These are phyloP conservation scores for Drusus annulatus DNA, from an alignment of 1,140 invertebrate genomes.

Conservation along the genomic window DNA sequence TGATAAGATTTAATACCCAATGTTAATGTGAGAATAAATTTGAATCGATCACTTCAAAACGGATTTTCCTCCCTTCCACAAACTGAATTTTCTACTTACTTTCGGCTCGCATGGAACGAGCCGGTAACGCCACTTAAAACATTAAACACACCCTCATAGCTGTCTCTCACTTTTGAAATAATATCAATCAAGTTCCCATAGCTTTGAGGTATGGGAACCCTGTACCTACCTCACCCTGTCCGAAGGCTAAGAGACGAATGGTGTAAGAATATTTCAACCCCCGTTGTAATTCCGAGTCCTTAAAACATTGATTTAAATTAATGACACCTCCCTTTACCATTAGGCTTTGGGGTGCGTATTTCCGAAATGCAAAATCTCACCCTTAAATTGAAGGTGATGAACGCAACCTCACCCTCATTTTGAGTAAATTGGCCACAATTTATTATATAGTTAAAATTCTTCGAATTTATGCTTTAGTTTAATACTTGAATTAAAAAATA, in stretches of 20 bases:
- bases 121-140: too few relatives aligned
- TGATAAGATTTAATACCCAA: too few relatives aligned
- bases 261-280: constrained; percentile 23
- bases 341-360: constrained; percentile 2
- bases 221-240: background rate
- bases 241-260: constrained; percentile 3
- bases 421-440: background rate
- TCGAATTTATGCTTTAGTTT: too few relatives aligned
- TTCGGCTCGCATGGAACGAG: too few relatives aligned
- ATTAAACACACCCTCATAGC: background rate
- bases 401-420: background rate
- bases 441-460: background rate
- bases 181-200: constrained; percentile 19
- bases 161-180: background rate
- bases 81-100: too few relatives aligned
- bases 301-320: constrained; percentile 29
- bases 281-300: constrained; percentile 4
- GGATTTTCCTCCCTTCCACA: too few relatives aligned
- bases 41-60: too few relatives aligned
- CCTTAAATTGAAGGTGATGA: background rate
- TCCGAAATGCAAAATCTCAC: background rate
- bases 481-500: too few relatives aligned
- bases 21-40: too few relatives aligned
- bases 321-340: background rate
- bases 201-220: background rate